Conservation (phyloP, 2,797 vertebrate species). For the Gymnodraco acuticeps region DNA sequence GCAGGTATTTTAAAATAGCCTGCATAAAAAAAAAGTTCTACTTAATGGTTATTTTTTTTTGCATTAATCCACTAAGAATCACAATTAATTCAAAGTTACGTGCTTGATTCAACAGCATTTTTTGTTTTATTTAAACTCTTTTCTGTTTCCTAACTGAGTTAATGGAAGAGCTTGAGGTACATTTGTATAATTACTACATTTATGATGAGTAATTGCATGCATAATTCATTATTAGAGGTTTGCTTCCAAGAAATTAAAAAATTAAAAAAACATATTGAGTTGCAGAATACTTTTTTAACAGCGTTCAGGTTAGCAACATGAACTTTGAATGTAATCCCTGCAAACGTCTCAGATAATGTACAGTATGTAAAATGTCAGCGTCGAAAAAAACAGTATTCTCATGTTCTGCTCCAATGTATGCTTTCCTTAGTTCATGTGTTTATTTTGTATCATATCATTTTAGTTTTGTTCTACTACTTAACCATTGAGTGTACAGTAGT, state of each 20-base stretch:
- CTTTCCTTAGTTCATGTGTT: not conserved
- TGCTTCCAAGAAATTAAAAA: slow-evolving; percentile 28
- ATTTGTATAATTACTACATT: slow-evolving; percentile 53
- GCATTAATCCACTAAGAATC: not conserved
- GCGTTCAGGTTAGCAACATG: not conserved
- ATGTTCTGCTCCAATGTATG: not conserved
- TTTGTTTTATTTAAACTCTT: slow-evolving; percentile 22
- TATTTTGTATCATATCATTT: too few species aligned
- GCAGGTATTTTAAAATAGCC: not conserved
- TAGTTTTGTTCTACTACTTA: not conserved
- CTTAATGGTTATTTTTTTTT: not conserved
- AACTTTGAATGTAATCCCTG: not conserved
- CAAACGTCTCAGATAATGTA: too few species aligned
- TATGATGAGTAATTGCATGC: slow-evolving; percentile 60
- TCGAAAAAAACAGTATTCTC: too few species aligned
- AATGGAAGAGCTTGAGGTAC: slow-evolving; percentile 52
- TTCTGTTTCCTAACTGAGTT: slow-evolving; percentile 27
- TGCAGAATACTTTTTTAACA: not conserved
- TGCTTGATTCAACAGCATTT: slow-evolving; percentile 14
- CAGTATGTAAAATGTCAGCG: not conserved
- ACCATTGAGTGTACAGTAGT: not conserved
- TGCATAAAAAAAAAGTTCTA: not conserved
- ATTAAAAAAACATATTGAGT: too few species aligned
- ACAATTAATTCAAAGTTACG: slow-evolving; percentile 23
- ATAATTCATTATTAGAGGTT: slow-evolving; percentile 55